Evolutionary conservation across 2,113 vertebrate genomes (phyloP), one percentile per base, ranked within the genome.

Genomic region (Otus sunia): DNA sequence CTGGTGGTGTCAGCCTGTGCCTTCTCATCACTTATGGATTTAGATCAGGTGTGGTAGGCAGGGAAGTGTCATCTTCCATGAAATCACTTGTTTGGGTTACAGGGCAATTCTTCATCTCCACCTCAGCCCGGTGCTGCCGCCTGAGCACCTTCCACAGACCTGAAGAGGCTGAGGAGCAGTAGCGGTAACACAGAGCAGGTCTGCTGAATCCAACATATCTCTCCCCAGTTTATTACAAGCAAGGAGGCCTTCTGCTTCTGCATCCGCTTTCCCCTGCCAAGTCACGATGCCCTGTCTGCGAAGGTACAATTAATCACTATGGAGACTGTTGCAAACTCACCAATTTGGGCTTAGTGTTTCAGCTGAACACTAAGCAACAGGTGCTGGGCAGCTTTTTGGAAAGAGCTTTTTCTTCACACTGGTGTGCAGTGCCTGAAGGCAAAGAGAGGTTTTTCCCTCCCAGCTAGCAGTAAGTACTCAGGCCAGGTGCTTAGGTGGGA

Each of bases 231-330:
- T 15, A 9, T n/a, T 74, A 77, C 34, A 63, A 50, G 20, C 25
- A 58, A 63, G 62, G 56, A 64, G 29, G 34, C 45, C 37, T 68
- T 27, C 92, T 71, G 59, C n/a, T 58, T 15, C 47, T 71, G 80
- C 60, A 91, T 79, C 79, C 6, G 0, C 27, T 66, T 91, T 75
- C 26, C 67, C 49, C 41, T 68, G 88, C 77, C 73, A 77, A 92
- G 86, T 71, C 88, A 74, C 1, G 3, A 81, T 91, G 89, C 45
- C 72, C 76, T 63, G 63, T 10, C 73, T 91, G 80, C 5, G 7
- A 79, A 78, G 69, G 74, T 75, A 76, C 74, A 91, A 75, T 94
- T 81, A 78, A 79, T 93, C 90, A 56, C 92, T 90, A 41, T 85
- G 77, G 93, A 91, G 84, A 82, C 77, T 79, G 86, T 58, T 77